phyloP scores from a whole-genome alignment of 2,113 vertebrate genomes.

The Eonycteris spelaea region DNA sequence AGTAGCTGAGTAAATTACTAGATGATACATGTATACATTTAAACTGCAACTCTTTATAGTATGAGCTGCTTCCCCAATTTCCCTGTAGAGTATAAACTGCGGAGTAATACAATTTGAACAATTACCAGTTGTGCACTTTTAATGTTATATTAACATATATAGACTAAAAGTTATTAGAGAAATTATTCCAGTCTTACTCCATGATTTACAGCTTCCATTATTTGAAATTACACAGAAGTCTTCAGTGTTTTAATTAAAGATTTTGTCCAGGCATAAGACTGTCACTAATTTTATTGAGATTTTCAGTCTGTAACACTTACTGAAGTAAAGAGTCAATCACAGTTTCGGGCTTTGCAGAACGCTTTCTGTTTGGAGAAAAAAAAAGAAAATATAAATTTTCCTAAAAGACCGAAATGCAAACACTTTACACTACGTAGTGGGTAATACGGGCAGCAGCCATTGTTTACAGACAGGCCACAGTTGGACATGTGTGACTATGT shows the following conservation, averaged over 20 bases:
- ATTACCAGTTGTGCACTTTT: conserved; percentile 47
- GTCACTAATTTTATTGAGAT: conserved; percentile 71
- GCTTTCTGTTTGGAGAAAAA: conserved; percentile 90
- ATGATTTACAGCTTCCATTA: conserved; percentile 63
- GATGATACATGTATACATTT: conserved; percentile 33
- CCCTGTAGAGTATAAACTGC: conserved; percentile 49
- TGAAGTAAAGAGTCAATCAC: conserved; percentile 96
- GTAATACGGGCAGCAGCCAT: neutral
- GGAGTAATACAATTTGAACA: conserved; percentile 48
- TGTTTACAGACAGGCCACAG: neutral
- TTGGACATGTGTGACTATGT: neutral
- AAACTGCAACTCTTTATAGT: conserved; percentile 19
- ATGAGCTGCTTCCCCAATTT: conserved; percentile 29
- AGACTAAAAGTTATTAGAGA: conserved; percentile 68
- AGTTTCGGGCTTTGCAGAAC: conserved; percentile 92
- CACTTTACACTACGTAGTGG: neutral
- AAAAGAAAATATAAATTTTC: conserved; percentile 61
- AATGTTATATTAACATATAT: conserved; percentile 75
- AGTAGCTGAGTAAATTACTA: conserved; percentile 54
- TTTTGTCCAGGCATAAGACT: conserved; percentile 62
- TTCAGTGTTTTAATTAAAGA: conserved; percentile 64
- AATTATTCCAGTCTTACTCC: conserved; percentile 69
- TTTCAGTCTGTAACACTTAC: conserved; percentile 81
- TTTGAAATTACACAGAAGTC: conserved; percentile 56
- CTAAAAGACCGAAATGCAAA: neutral